Evolutionary conservation across 2,113 vertebrate genomes (phyloP), one percentile per base, ranked within the genome.

Genomic region (Calcarius ornatus): DNA sequence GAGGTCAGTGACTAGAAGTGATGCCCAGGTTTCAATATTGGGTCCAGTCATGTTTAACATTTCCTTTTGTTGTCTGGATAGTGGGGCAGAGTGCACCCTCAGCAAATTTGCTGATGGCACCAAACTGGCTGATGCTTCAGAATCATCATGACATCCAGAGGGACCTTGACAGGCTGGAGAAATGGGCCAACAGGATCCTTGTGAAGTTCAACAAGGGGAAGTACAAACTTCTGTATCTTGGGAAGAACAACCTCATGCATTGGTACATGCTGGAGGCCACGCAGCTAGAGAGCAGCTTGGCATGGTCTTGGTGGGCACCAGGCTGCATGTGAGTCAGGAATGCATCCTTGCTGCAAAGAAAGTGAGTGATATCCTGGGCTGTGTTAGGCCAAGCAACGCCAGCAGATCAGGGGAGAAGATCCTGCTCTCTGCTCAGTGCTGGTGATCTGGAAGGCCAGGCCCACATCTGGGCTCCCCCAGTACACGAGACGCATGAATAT

Each of bases 321-420:
- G 35, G 7, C 10, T 64, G 33, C 35, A 30, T 6, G 8, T 0
- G 9, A 73, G 16, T 14, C 37, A 82, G 59, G 31, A 81, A 42
- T 9, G 7, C 2, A 6, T 6, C 38, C 35, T 27, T 64, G 60
- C 37, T 28, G 33, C 37, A 56, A 45, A 50, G 15, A 30, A 9
- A 15, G 10, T 0, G 1, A 75, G n/a, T 22, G 14, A 13, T 35
- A 30, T 27, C 9, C 17, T 48, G 19, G 19, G 22, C 28, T 70
- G 30, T 23, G 11, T 38, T 31, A 47, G 25, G 15, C 3, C 21
- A 65, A 75, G 30, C 2, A 25, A 6, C 51, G 25, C 12, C 56
- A 75, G 76, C 20, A 56, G 21, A 10, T 6, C 2, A 5, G 24
- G 15, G 35, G 7, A 71, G 23, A 9, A 28, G 30, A 61, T 65